A percentile compares a stretch with the other conserved stretches of the same genome.
Conservation (phyloP, 2,888 invertebrate species). For the Perizoma affinitatum region DNA sequence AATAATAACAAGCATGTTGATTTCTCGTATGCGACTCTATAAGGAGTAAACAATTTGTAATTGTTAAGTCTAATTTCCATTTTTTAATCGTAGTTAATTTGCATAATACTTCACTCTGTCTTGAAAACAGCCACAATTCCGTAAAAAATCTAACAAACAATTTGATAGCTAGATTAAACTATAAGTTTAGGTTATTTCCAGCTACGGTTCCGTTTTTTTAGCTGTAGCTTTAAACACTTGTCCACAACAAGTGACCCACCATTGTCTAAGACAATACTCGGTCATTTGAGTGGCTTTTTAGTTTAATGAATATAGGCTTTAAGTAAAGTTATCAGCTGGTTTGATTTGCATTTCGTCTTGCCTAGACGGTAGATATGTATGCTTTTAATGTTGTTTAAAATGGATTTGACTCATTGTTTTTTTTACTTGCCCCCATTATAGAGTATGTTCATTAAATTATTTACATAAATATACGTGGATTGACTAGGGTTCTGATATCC, state of each 20-base stretch:
- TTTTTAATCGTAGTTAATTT: slow-evolving; percentile 34
- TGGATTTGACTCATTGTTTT: neutral
- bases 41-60: slow-evolving; percentile 11
- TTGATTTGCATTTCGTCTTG: slow-evolving; percentile 8
- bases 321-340: slow-evolving; percentile 15
- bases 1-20: neutral
- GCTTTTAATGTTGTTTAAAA: neutral
- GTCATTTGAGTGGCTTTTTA: neutral
- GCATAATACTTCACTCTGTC: slow-evolving; percentile 30
- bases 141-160: too few relatives aligned
- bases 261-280: neutral
- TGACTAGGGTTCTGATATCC: slow-evolving; percentile 51
- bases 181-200: too few relatives aligned
- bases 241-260: too few relatives aligned
- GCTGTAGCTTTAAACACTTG: too few relatives aligned
- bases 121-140: neutral
- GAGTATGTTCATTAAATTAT: too few relatives aligned
- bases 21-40: neutral
- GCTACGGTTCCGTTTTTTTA: too few relatives aligned
- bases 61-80: slow-evolving; percentile 31
- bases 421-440: too few relatives aligned
- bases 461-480: too few relatives aligned
- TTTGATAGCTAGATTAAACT: too few relatives aligned
- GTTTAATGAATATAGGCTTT: too few relatives aligned
- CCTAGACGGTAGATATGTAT: slow-evolving; percentile 4